A percentile compares a stretch with the other conserved stretches of the same genome.
Evolutionary conservation across 2,888 invertebrate species (phyloP).

Genomic region (Gryllus longicercus): DNA sequence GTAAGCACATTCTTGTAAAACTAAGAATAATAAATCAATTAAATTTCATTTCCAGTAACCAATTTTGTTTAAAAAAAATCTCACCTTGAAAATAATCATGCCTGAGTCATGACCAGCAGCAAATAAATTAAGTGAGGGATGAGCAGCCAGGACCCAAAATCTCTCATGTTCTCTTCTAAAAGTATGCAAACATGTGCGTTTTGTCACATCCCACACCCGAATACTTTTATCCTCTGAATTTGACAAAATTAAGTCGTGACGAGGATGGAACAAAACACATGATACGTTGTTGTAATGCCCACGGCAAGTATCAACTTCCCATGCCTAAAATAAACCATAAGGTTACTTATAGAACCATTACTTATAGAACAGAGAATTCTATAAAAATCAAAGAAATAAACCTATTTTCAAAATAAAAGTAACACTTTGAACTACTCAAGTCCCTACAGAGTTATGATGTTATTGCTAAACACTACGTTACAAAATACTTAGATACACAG

Average conservation of each 20-base stretch:
- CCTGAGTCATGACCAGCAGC: slow-evolving; percentile 99
- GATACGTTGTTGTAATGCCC: slow-evolving; percentile 99
- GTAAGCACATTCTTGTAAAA: background rate
- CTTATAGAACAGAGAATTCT: too few species aligned
- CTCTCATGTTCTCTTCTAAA: slow-evolving; percentile 93
- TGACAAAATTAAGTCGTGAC: slow-evolving; percentile 92
- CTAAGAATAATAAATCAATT: background rate
- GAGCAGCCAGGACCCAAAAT: slow-evolving; percentile 95
- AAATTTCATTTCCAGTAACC: too few species aligned
- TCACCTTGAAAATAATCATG: slow-evolving; percentile 79
- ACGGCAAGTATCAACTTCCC: slow-evolving; percentile 99
- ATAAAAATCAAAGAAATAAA: too few species aligned
- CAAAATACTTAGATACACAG: too few species aligned
- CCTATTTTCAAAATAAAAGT: background rate
- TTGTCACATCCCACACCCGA: slow-evolving; percentile 97
- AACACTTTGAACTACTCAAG: background rate
- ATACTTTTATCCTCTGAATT: slow-evolving; percentile 98
- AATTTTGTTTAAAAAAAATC: background rate
- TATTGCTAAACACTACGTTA: too few species aligned
- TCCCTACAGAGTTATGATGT: too few species aligned
- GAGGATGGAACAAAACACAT: slow-evolving; percentile 93
- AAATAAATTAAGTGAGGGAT: slow-evolving; percentile 92
- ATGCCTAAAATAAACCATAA: slow-evolving; percentile 59
- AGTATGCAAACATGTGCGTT: slow-evolving; percentile 85
- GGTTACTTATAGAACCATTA: too few species aligned